phyloP scores from a whole-genome alignment of 2,888 invertebrate species.

The Orthosia cruda region DNA sequence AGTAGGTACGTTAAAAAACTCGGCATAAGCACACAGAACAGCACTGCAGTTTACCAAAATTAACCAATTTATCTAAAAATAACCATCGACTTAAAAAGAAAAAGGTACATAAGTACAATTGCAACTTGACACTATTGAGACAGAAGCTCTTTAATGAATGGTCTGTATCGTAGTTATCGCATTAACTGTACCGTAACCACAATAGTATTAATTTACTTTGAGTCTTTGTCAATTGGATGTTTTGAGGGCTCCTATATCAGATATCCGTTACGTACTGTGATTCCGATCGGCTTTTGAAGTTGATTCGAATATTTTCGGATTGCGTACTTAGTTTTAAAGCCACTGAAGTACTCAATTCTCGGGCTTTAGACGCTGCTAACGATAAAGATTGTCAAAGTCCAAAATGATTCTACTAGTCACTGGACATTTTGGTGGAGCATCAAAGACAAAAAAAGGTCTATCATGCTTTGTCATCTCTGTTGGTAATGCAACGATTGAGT shows the following conservation, averaged over 20 bases:
- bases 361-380: too few species aligned
- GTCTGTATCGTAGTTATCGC: conserved; percentile 5
- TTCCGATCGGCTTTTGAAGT: conserved; percentile 8
- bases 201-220: conserved; percentile 32
- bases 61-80: too few species aligned
- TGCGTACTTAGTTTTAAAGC: neutral
- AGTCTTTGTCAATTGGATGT: conserved; percentile 18
- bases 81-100: too few species aligned
- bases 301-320: neutral
- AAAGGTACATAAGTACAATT: neutral
- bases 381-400: too few species aligned
- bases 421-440: too few species aligned
- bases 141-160: conserved; percentile 31
- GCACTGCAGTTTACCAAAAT: too few species aligned
- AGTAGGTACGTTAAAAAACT: too few species aligned
- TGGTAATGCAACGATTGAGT: too few species aligned
- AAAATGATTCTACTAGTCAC: too few species aligned
- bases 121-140: conserved; percentile 30
- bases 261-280: conserved; percentile 8
- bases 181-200: conserved; percentile 32
- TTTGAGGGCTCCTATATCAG: conserved; percentile 35
- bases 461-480: too few species aligned
- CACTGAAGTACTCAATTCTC: neutral
- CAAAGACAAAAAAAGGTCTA: too few species aligned
- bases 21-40: too few species aligned